Base-by-base conservation (phyloP, 2,797 vertebrate genomes). In the Micropoecilia bifurca region DNA sequence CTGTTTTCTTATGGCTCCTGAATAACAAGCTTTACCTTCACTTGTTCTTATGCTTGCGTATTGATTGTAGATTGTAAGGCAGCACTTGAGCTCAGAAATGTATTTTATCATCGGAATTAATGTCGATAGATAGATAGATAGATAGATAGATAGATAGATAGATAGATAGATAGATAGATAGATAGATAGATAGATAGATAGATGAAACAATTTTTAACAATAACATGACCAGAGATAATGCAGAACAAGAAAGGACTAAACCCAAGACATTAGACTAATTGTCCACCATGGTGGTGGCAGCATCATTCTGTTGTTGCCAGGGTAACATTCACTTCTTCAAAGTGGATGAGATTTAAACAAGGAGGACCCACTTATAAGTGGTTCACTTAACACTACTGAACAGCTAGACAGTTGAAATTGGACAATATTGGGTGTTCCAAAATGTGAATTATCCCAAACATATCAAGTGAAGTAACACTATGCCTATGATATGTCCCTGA, bases 101-200 rank as follows among this genome's bases (percentile, higher is more conserved):
- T 59, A 30, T 3, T 53, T 53, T 22, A 59, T 30, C 10, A 30
- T 30, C n/a, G 28, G 57, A 59, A 30, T 30, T 3, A 57, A 28
- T 28, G 25, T 59, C 28, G 50, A 55, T 55, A 55, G 50, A 57
- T 57, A 61, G 57, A 61, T 61, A 61, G 57, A 61, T 61, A 61
- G 57, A 61, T 61, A 61, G 57, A 61, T 61, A 61, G 57, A 61
- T 61, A 61, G 57, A 61, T 30, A 61, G 57, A 61, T 73, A 53
- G 48, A 73, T 73, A 53, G 18, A 48, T 48, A 9, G 7, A 57
- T 57, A 57, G 55, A 55, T 55, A 55, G 53, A 55, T 55, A 57
- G 53, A 57, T 57, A 28, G 53, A n/a, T 55, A 55, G 25, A 55
- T 55, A 53, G 50, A 48, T 48, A 48, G 47, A 48, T 48, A 48